Conservation (phyloP, 2,113 vertebrate genomes). For the Okapia johnstoni region DNA sequence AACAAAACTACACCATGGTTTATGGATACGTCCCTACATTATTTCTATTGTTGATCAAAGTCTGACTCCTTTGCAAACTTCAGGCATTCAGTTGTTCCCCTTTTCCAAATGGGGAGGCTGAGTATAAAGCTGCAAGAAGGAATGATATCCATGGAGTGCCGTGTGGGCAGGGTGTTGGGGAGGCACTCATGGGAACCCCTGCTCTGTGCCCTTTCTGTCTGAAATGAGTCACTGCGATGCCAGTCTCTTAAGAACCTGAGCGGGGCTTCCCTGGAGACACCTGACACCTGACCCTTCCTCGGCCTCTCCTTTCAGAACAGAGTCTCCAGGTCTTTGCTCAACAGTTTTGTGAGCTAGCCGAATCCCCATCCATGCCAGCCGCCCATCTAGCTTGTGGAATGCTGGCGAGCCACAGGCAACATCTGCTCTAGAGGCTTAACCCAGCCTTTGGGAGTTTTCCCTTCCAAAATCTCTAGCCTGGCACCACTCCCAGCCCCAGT, state of each 20-base stretch:
- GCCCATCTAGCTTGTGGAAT: constrained; percentile 50
- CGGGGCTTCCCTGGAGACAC: neutral
- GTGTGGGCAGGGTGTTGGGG: neutral
- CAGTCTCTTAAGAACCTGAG: neutral
- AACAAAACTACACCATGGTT: neutral
- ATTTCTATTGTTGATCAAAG: neutral
- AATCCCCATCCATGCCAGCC: constrained; percentile 27
- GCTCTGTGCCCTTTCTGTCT: neutral
- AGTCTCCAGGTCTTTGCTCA: neutral
- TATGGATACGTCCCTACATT: neutral
- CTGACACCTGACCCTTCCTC: neutral
- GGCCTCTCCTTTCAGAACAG: neutral
- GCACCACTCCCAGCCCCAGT: constrained; percentile 63
- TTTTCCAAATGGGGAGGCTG: neutral
- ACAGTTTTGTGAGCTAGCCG: constrained; percentile 24
- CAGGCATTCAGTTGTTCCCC: neutral
- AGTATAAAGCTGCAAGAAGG: neutral
- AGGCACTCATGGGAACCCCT: neutral
- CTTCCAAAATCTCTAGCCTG: constrained; percentile 62
- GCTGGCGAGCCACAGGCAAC: constrained; percentile 51
- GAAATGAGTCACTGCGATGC: neutral
- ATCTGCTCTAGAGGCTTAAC: constrained; percentile 71
- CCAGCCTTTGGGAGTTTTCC: constrained; percentile 67
- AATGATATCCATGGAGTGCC: neutral
- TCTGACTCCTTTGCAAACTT: neutral